These are phyloP conservation scores for Euplexia lucipara DNA, from an alignment of 2,888 invertebrate species.

Conservation along the genomic window DNA sequence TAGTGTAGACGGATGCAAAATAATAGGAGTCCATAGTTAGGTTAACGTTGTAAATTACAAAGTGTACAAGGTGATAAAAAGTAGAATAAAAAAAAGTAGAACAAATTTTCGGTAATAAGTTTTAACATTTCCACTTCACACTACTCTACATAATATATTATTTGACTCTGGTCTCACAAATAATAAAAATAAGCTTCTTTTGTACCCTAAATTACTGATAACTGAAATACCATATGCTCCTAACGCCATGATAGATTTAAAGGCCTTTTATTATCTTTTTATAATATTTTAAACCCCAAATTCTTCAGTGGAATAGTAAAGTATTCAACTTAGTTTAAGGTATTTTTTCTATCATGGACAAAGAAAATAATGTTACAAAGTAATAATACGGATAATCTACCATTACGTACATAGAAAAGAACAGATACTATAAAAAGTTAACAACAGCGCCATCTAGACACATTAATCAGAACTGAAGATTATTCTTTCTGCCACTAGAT, in stretches of 20 bases:
- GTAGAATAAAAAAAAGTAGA: neutral
- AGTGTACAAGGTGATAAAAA: no score
- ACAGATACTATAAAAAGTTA: slow-evolving; percentile 8
- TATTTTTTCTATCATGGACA: neutral
- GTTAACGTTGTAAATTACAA: no score
- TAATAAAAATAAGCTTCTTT: slow-evolving; percentile 39
- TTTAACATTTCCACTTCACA: slow-evolving; percentile 39
- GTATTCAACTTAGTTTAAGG: no score
- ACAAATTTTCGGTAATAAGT: neutral
- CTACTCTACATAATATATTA: slow-evolving; percentile 16
- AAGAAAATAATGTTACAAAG: slow-evolving; percentile 7
- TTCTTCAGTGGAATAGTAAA: no score
- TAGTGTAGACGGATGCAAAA: no score
- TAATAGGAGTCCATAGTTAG: no score
- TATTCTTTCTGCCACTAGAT: slow-evolving; percentile 8
- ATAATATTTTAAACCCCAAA: neutral
- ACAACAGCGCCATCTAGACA: slow-evolving; percentile 22
- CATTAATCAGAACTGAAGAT: neutral
- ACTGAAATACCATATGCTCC: slow-evolving; percentile 1
- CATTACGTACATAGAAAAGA: slow-evolving; percentile 25
- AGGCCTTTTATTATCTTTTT: neutral
- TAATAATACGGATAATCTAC: slow-evolving; percentile 5
- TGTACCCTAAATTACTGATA: slow-evolving; percentile 28
- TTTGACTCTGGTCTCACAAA: slow-evolving; percentile 36
- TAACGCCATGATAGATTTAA: neutral